These are phyloP conservation scores for Drosophila cognata DNA, from an alignment of 2,888 invertebrate species.

Conservation along the genomic window DNA sequence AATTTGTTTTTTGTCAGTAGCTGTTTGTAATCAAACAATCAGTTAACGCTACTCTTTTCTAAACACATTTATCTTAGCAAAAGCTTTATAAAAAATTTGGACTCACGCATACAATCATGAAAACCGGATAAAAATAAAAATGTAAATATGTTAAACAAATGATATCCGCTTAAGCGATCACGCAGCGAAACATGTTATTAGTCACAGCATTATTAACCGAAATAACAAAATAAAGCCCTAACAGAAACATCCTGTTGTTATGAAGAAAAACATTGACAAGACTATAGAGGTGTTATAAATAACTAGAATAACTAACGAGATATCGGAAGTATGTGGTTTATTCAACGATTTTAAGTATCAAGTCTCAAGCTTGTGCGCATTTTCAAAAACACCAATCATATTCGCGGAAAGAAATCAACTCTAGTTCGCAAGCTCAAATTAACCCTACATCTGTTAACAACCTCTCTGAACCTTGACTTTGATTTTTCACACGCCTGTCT, in stretches of 20 bases:
- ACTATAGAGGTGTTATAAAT: conserved; percentile 24
- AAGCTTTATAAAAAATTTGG: conserved; percentile 24
- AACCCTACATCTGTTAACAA: conserved; percentile 29
- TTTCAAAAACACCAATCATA: conserved; percentile 30
- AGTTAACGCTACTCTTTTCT: conserved; percentile 29
- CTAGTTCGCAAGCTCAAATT: conserved; percentile 28
- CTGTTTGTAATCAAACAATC: conserved; percentile 27
- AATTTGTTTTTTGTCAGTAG: conserved; percentile 32
- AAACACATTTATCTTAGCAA: conserved; percentile 23
- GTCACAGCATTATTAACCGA: conserved; percentile 66
- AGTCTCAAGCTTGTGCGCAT: conserved; percentile 1
- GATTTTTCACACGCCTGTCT: conserved; percentile 38
- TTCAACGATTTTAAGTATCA: conserved; percentile 22
- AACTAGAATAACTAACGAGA: neutral
- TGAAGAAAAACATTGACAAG: conserved; percentile 18
- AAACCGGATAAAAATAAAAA: conserved; percentile 70
- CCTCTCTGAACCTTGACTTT: conserved; percentile 55
- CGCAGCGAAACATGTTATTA: conserved; percentile 53
- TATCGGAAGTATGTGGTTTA: conserved; percentile 24
- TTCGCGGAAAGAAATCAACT: conserved; percentile 18
- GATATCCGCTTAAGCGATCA: conserved; percentile 67
- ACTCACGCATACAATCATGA: conserved; percentile 41
- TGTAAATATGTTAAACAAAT: conserved; percentile 45
- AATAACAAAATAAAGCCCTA: conserved; percentile 36
- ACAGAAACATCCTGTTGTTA: conserved; percentile 29